A percentile compares a stretch with the other conserved stretches of the same genome.
Evolutionary conservation across 2,797 vertebrate species (phyloP).

Genomic region (Masticophis lateralis): DNA sequence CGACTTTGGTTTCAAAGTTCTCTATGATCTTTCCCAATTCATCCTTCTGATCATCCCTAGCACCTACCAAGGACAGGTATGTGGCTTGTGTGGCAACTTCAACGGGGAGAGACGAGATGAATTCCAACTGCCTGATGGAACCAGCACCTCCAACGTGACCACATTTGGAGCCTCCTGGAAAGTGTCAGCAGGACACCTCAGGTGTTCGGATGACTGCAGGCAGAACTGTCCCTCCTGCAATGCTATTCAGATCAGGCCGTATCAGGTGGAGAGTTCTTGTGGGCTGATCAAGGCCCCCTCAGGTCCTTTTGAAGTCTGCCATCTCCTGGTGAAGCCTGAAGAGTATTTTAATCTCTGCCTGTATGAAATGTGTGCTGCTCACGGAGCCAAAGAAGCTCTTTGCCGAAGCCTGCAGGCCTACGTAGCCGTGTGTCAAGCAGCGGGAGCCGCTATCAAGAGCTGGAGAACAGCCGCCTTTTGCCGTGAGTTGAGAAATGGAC

Average conservation of each 20-base stretch:
- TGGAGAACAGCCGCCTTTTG: constrained; percentile 62
- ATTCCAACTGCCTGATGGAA: constrained; percentile 45
- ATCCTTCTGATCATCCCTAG: constrained; percentile 53
- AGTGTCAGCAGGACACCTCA: neutral
- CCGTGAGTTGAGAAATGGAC: constrained; percentile 47
- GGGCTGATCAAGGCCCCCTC: constrained; percentile 4
- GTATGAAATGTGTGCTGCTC: constrained; percentile 42
- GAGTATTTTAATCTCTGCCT: constrained; percentile 44
- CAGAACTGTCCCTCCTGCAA: constrained; percentile 38
- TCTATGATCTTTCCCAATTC: constrained; percentile 43
- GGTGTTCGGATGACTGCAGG: constrained; percentile 44
- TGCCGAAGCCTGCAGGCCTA: constrained; percentile 57
- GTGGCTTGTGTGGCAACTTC: constrained; percentile 68
- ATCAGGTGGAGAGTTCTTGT: constrained; percentile 35
- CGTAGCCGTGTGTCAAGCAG: constrained; percentile 45
- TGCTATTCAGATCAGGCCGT: neutral
- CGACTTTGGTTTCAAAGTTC: constrained; percentile 38
- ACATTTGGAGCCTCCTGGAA: constrained; percentile 48
- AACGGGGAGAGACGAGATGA: constrained; percentile 58
- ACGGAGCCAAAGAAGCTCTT: constrained; percentile 27
- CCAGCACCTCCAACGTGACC: neutral
- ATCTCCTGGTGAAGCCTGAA: constrained; percentile 20
- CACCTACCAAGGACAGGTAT: constrained; percentile 43
- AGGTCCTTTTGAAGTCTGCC: constrained; percentile 53
- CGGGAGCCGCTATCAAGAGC: constrained; percentile 26